Conservation (phyloP, 2,888 invertebrate genomes). For the Gryllus longicercus region DNA sequence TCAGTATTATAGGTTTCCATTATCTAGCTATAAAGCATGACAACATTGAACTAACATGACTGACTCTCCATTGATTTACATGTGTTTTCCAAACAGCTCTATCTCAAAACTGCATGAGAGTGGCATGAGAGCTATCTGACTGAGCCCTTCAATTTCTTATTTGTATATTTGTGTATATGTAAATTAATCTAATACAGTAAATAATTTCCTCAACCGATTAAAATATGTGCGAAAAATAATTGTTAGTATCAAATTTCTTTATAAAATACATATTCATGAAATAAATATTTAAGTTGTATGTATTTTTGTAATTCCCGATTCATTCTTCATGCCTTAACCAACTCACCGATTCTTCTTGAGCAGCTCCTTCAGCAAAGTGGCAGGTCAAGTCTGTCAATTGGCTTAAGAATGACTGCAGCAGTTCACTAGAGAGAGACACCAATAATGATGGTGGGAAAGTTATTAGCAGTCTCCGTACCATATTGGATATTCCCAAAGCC, state of each 20-base stretch:
- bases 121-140: too few relatives aligned
- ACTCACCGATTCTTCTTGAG: constrained; percentile 63
- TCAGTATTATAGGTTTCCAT: too few relatives aligned
- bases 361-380: constrained; percentile 60
- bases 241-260: constrained; percentile 43
- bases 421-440: constrained; percentile 48
- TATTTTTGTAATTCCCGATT: neutral
- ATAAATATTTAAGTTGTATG: constrained; percentile 28
- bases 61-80: too few relatives aligned
- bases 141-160: too few relatives aligned
- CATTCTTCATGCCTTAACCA: neutral
- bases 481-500: constrained; percentile 64
- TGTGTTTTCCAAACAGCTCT: too few relatives aligned
- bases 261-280: constrained; percentile 48
- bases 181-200: too few relatives aligned
- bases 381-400: constrained; percentile 62
- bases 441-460: constrained; percentile 55
- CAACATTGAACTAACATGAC: too few relatives aligned
- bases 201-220: too few relatives aligned
- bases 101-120: too few relatives aligned
- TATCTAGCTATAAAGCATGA: too few relatives aligned
- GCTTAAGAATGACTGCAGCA: constrained; percentile 57
- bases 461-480: constrained; percentile 60
- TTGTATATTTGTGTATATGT: too few relatives aligned
- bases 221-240: too few relatives aligned